Conservation (phyloP, 2,113 vertebrate genomes). For the Petaurus breviceps region DNA sequence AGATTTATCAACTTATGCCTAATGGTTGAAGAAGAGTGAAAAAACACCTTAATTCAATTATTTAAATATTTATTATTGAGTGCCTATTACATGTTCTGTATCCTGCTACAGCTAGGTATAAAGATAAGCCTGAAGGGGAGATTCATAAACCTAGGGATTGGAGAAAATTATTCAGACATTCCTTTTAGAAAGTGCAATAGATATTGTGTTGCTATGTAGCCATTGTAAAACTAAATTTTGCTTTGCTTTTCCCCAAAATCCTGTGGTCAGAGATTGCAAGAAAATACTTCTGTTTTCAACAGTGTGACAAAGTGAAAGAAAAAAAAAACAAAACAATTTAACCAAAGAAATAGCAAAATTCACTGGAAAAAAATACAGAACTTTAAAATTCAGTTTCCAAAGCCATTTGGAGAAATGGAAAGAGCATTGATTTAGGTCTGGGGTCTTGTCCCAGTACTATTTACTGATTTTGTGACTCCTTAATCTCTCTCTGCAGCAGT, state of each 20-base stretch:
- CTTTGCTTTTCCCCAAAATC: background rate
- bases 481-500: background rate
- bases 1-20: background rate
- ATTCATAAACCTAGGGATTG: background rate
- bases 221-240: background rate
- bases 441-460: background rate
- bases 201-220: background rate
- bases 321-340: background rate
- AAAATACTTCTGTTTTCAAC: background rate
- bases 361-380: background rate
- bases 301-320: background rate
- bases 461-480: background rate
- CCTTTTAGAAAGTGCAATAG: background rate
- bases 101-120: background rate
- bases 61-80: background rate
- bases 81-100: background rate
- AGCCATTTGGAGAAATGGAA: background rate
- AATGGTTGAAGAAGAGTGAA: background rate
- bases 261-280: background rate
- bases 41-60: background rate
- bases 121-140: background rate
- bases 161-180: background rate
- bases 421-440: background rate
- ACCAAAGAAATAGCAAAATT: background rate
- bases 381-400: background rate